Evolutionary conservation across 2,113 vertebrate species (phyloP).

Genomic region (Erythrolamprus reginae): DNA sequence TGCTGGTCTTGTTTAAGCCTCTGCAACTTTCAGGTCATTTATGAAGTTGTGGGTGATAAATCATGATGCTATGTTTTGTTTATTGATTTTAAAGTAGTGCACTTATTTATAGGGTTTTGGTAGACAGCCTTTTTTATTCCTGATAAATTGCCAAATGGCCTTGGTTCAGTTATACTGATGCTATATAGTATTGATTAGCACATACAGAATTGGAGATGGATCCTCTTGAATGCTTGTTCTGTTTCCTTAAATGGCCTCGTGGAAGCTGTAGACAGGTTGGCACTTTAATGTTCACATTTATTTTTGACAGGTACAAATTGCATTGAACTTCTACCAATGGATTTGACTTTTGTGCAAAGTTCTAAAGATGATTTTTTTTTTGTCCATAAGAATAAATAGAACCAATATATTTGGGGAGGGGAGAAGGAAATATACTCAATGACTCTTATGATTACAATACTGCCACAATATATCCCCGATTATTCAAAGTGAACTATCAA

Average conservation of each 20-base stretch:
- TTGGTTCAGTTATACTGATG: constrained; percentile 34
- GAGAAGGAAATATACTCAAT: not conserved
- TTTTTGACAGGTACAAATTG: not conserved
- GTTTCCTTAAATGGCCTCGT: rapidly evolving
- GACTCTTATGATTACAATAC: not conserved
- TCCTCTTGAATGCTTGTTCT: not conserved
- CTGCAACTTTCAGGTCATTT: not conserved
- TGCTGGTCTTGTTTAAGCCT: not conserved
- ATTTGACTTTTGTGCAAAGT: not conserved
- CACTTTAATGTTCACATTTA: not conserved
- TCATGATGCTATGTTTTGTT: not conserved
- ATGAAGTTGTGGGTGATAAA: not conserved
- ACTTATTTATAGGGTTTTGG: constrained; percentile 3
- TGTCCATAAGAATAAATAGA: not conserved
- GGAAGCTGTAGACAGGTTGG: not conserved
- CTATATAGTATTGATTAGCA: constrained; percentile 39
- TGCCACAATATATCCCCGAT: not conserved
- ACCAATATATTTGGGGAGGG: not conserved
- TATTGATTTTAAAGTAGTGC: not conserved
- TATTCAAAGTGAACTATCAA: not conserved
- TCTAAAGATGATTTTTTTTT: rapidly evolving
- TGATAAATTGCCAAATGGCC: constrained; percentile 40
- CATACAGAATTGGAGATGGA: not conserved
- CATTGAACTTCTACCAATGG: not conserved
- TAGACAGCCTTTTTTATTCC: not conserved